These are phyloP conservation scores for Atractosteus spatula DNA, from an alignment of 2,113 vertebrate genomes.

Conservation along the genomic window DNA sequence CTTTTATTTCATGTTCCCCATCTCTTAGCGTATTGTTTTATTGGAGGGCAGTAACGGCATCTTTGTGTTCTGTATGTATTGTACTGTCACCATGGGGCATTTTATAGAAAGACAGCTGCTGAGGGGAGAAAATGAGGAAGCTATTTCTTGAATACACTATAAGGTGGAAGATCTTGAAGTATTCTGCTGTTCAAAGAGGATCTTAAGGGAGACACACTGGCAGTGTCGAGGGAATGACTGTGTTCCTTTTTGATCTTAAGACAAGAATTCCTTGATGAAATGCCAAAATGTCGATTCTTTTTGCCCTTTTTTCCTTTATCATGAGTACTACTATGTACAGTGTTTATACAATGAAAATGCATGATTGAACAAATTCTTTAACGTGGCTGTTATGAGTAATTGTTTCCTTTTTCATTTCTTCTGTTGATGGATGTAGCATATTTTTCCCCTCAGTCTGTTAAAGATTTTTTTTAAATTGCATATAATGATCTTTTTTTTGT, in stretches of 20 bases:
- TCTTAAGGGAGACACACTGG: not conserved
- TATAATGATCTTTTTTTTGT: conserved; percentile 15
- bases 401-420: not conserved
- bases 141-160: conserved; percentile 6
- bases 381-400: not conserved
- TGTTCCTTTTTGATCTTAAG: conserved; percentile 6
- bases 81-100: not conserved
- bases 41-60: not conserved
- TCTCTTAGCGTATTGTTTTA: too few species aligned
- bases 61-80: not conserved
- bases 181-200: not conserved
- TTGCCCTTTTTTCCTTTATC: not conserved
- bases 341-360: conserved; percentile 9
- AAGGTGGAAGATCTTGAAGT: not conserved
- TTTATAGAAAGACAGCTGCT: not conserved
- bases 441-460: conserved; percentile 9
- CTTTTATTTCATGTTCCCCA: too few species aligned
- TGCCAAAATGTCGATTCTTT: conserved; percentile 11
- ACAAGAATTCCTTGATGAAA: conserved; percentile 2
- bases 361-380: not conserved
- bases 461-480: not conserved
- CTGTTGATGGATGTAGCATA: not conserved
- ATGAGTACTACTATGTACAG: not conserved
- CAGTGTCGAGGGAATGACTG: conserved; percentile 8
- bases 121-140: not conserved